A percentile compares a stretch with the other conserved stretches of the same genome.
Conservation (phyloP, 2,888 invertebrate genomes). For the Polyommatus iphigenia region DNA sequence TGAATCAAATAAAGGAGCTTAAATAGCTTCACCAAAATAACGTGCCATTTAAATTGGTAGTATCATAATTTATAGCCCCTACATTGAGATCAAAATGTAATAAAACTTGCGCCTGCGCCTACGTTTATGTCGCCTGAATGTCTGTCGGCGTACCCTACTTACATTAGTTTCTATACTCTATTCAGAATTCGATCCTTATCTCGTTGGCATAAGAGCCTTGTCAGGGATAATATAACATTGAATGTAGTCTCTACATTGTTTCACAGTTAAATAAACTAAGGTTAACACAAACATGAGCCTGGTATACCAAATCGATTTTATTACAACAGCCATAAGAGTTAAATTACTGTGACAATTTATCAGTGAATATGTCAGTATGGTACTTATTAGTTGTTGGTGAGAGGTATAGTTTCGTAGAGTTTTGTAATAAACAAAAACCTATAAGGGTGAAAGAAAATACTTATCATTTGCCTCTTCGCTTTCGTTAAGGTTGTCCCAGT, state of each 20-base stretch:
- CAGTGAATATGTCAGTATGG: too few species aligned
- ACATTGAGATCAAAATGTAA: neutral
- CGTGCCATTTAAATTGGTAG: neutral
- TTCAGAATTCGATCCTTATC: neutral
- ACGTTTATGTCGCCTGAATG: conserved; percentile 1
- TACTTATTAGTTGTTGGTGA: too few species aligned
- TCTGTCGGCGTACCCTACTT: neutral
- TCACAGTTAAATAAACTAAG: neutral
- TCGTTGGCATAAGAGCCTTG: neutral
- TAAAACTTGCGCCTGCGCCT: neutral
- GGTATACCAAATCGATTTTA: neutral
- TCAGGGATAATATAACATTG: neutral
- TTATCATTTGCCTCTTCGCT: too few species aligned
- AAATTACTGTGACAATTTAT: too few species aligned
- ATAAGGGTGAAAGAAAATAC: too few species aligned
- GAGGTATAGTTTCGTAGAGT: too few species aligned
- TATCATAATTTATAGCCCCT: neutral
- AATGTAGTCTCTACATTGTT: neutral
- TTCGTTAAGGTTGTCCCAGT: too few species aligned
- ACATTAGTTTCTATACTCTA: neutral
- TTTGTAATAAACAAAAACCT: too few species aligned
- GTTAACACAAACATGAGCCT: neutral
- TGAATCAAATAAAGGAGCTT: too few species aligned
- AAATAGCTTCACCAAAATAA: too few species aligned
- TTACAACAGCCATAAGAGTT: neutral